These are phyloP conservation scores for Eurypyga helias DNA, from an alignment of 2,113 vertebrate species.

Conservation along the genomic window DNA sequence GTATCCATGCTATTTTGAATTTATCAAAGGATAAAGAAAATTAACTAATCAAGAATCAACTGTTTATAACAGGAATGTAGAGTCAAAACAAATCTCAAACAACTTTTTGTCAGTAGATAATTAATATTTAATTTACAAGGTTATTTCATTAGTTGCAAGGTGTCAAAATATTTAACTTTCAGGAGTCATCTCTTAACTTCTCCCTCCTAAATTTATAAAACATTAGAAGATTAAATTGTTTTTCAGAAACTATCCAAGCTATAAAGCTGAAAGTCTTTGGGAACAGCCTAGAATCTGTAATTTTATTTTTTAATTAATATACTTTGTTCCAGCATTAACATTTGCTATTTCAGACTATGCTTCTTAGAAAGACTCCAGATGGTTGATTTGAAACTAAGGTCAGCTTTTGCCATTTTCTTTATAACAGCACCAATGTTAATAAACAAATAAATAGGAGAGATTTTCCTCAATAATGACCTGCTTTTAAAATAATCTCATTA, in stretches of 20 bases:
- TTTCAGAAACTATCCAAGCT: background rate
- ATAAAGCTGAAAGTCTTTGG: background rate
- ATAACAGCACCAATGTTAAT: background rate
- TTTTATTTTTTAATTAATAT: background rate
- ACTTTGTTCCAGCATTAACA: background rate
- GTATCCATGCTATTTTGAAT: background rate
- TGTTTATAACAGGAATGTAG: background rate
- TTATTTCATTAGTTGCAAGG: background rate
- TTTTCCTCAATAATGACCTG: background rate
- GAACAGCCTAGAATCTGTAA: background rate
- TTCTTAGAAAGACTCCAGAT: background rate
- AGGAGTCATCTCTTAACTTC: background rate
- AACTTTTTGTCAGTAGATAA: background rate
- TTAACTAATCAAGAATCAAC: background rate
- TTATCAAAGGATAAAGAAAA: background rate
- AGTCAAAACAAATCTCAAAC: background rate
- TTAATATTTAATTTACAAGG: background rate
- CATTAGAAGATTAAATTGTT: background rate
- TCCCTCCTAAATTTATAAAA: background rate
- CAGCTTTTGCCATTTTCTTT: background rate
- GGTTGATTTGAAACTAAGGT: background rate
- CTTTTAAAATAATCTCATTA: background rate
- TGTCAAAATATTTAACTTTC: background rate
- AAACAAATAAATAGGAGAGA: background rate
- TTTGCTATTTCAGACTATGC: background rate